Base-by-base conservation (phyloP, 2,888 invertebrate species). In the Acanthosepion lycidas region DNA sequence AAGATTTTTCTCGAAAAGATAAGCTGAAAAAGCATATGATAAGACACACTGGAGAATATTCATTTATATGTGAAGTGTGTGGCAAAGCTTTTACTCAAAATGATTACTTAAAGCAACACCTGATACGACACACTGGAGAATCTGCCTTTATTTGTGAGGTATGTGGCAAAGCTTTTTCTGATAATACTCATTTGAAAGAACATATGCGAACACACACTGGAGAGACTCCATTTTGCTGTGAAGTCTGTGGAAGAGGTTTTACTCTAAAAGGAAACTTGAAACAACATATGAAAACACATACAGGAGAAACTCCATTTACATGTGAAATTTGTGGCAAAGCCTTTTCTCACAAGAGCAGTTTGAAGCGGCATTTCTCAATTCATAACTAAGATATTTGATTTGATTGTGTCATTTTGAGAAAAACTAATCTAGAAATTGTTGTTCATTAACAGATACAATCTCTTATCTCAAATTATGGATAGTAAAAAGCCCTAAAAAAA, bases 121-220 rank as follows among this genome's bases (percentile, higher is more conserved):
- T 92, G n/a, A 92, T 49, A n/a, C 15, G 49, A 28, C 92, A 92
- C 51, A 92, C 51, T 26, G 92, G 92, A 51, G 28, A 49, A 20
- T 51, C 49, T 15, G 51, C 51, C 51, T 92, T 92, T 92, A 92
- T 28, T n/a, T 92, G 92, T 92, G 49, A 92, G 9, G 20, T 92
- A n/a, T 92, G 92, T 20, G 20, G 42, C 6, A 92, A 92, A 92
- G 42, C 42, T 20, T 92, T 92, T 92, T 42, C 92, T 48, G 48
- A 92, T 23, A 92, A 92, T 92, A 48, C 92, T 42, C 92, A 92
- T 92, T 49, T 92, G 23, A 92, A 42, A 92, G 48, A 92, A 49
- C 92, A 92, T 49, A 92, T 26, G 48, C 42, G 92, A 92, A 92
- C 20, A 92, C 92, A 92, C 48, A 92, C 92, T 92, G 92, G 92